Base-by-base conservation (phyloP, 2,113 vertebrate genomes). In the Sapajus apella region DNA sequence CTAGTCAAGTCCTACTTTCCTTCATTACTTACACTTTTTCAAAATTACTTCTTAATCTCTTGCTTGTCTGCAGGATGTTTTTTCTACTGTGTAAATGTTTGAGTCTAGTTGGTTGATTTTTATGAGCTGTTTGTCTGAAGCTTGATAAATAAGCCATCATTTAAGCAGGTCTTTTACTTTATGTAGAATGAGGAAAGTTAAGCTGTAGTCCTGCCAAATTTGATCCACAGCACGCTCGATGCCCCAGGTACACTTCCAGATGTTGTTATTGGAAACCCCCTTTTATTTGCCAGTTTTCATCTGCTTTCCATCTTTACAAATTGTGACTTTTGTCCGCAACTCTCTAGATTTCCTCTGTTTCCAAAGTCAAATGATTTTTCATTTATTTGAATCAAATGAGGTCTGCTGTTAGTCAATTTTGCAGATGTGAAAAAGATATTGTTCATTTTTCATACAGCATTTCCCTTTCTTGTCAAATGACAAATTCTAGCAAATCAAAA, bases 121-220 rank as follows among this genome's bases (percentile, higher is more conserved):
- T 50, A 75, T 47, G 61, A 89, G 66, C 50, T 12, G 43, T 81
- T 91, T 85, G 68, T 70, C n/a, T 91, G 97, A 96, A 30, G 61
- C 81, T 73, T 25, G 52, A 50, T 32, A 77, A 79, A 17, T 40
- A 23, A 64, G 61, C 43, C 9, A 35, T 50, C 75, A 17, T 23
- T 13, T 50, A 27, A 45, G 55, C 7, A 27, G 37, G n/a, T 16
- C 47, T 76, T 87, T 35, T 64, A 17, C 50, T n/a, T 5, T 20
- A 25, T 17, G 35, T 64, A 35, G 52, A 14, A 6, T 0, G 30
- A 6, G 61, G 5, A 14, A 1, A n/a, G 50, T 32, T 30, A 4
- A 45, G 25, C 23, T 3, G 0, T 0, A 2, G 12, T 2, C 0
- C 0, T 1, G 73, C 23, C 52, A 4, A 0, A n/a, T 35, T 55